Percentiles rank a stretch among this genome's conserved stretches.
phyloP scores from a whole-genome alignment of 2,113 vertebrate species.

The Albula glossodonta region DNA sequence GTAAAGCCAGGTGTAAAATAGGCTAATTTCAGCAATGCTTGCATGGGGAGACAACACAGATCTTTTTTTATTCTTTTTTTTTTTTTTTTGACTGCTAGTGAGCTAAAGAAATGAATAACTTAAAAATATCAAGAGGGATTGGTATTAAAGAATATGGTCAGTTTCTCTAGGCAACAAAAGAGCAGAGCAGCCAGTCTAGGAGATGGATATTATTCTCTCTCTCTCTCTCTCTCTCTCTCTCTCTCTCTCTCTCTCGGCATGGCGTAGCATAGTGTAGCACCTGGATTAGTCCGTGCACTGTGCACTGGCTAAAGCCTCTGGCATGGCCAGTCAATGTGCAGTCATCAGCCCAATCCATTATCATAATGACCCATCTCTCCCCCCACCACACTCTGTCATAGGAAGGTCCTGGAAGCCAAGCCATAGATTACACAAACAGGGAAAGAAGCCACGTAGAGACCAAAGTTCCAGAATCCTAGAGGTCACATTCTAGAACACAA shows the following conservation, averaged over 20 bases:
- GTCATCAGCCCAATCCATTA: conserved; percentile 28
- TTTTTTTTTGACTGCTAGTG: background rate
- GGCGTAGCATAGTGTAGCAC: background rate
- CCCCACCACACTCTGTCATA: background rate
- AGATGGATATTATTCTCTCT: no score
- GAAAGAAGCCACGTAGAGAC: no score
- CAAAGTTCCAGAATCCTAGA: no score
- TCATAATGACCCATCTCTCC: conserved; percentile 21
- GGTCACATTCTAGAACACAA: no score
- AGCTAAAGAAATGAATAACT: background rate
- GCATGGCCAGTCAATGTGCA: conserved; percentile 17
- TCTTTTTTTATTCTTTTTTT: background rate
- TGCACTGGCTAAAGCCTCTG: background rate
- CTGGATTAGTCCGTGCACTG: background rate
- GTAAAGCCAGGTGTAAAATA: background rate
- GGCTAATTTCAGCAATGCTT: conserved; percentile 7
- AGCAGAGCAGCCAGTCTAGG: no score
- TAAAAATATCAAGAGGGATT: background rate
- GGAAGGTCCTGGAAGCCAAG: no score
- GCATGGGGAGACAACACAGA: no score
- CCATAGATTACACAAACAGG: no score
- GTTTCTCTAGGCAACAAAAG: background rate
- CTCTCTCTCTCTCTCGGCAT: background rate
- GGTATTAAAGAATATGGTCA: background rate
- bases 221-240: background rate